Percentiles rank a stretch among this genome's conserved stretches.
Conservation (phyloP, 2,797 vertebrate species). For the Phaenicophaeus curvirostris region DNA sequence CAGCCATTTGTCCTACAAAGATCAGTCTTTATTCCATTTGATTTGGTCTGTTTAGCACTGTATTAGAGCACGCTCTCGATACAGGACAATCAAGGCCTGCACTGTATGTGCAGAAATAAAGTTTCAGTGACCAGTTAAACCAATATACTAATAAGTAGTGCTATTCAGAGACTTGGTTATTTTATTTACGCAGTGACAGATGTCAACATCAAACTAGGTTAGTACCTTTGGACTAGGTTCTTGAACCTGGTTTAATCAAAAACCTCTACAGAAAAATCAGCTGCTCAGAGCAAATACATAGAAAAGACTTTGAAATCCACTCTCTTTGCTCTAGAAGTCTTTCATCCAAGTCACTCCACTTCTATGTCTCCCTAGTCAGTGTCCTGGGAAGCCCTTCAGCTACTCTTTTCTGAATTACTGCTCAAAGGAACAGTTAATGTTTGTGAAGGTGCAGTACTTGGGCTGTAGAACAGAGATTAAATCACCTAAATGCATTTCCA, state of each 20-base stretch:
- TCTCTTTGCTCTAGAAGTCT: neutral
- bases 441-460: neutral
- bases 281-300: neutral
- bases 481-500: neutral
- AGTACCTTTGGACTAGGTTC: neutral
- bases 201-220: neutral
- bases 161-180: neutral
- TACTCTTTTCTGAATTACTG: neutral
- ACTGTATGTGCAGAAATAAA: neutral
- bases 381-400: neutral
- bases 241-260: neutral
- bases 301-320: neutral
- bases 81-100: neutral
- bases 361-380: neutral
- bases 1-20: slow-evolving; percentile 37
- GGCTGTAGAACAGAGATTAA: neutral
- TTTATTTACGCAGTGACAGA: neutral
- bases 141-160: neutral
- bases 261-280: neutral
- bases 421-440: neutral
- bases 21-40: slow-evolving; percentile 7
- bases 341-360: neutral
- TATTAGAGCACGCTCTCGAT: neutral
- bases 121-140: neutral
- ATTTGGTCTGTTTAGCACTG: neutral